These are phyloP conservation scores for Macropus fuliginosus DNA, from an alignment of 2,797 vertebrate species.

Conservation along the genomic window DNA sequence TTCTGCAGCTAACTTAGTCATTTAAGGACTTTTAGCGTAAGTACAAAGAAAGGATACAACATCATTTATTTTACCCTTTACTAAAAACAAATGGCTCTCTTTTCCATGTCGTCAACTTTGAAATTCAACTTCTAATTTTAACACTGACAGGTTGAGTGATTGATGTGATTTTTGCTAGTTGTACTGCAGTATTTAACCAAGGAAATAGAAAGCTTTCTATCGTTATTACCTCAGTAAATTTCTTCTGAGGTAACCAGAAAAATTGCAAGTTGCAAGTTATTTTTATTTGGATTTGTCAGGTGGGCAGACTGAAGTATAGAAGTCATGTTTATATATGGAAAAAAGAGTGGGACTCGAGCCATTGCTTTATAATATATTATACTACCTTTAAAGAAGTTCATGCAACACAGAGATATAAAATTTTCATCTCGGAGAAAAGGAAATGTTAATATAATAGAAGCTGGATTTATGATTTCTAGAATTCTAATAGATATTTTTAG, in stretches of 20 bases:
- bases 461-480: conserved; percentile 11
- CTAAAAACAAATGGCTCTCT: conserved; percentile 35
- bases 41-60: conserved; percentile 14
- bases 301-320: conserved; percentile 24
- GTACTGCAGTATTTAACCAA: conserved; percentile 1
- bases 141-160: background rate
- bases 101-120: conserved; percentile 43
- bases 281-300: conserved; percentile 13
- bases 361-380: background rate
- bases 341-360: background rate
- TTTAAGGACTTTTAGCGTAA: conserved; percentile 26
- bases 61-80: conserved; percentile 21
- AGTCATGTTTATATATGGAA: background rate
- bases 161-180: conserved; percentile 9
- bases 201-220: background rate
- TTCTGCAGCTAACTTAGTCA: conserved; percentile 35
- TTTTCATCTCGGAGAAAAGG: conserved; percentile 23
- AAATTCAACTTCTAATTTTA: conserved; percentile 15
- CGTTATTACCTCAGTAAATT: background rate
- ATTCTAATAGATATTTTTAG: background rate
- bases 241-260: background rate
- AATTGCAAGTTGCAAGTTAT: background rate
- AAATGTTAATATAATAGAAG: conserved; percentile 29
- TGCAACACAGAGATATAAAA: background rate
- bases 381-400: background rate